Base-by-base conservation (phyloP, 2,888 invertebrate genomes). In the Dasypogon diadema region DNA sequence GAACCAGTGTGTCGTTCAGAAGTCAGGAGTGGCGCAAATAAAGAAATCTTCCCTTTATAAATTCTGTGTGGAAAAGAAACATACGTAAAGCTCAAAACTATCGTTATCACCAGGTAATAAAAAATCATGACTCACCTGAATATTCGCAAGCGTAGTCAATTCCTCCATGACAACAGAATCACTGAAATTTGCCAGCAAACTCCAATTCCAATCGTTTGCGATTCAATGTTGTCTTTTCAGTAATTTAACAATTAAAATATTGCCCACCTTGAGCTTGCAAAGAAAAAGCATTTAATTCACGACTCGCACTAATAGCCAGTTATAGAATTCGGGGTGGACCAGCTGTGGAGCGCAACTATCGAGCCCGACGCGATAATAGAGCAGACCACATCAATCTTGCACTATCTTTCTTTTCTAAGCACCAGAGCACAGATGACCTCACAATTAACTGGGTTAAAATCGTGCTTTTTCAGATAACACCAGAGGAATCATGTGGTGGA, bases 81-180 rank as follows among this genome's bases (percentile, higher is more conserved):
- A 14, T n/a, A n/a, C n/a, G 5, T 48, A 14, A n/a, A 58, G 14
- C 26, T 22, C 14, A 26, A 16, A 14, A 26, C n/a, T 26, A 26
- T 10, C 16, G 24, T 14, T 24, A n/a, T n/a, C n/a, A n/a, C 3
- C 8, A 56, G 3, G 22, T 56, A 5, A 48, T 5, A 48, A n/a
- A 5, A 14, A 48, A 48, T 10, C 21, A 1, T 16, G 16, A 48
- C 75, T 77, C 72, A 78, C 78, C 78, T 83, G 83, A 80, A 83
- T 80, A 77, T 80, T 80, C 16, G 81, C 80, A 75, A 83, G 79
- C 37, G 83, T 82, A 42, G 82, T 83, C 65, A 81, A 77, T 79
- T 83, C 83, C 79, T 83, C 83, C 83, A 83, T 83, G 78, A 21
- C 37, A 73, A 14, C 26, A 24, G 10, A 70, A 37, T 18, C 3